These are phyloP conservation scores for Ophonus ardosiacus DNA, from an alignment of 2,888 invertebrate genomes.

Conservation along the genomic window DNA sequence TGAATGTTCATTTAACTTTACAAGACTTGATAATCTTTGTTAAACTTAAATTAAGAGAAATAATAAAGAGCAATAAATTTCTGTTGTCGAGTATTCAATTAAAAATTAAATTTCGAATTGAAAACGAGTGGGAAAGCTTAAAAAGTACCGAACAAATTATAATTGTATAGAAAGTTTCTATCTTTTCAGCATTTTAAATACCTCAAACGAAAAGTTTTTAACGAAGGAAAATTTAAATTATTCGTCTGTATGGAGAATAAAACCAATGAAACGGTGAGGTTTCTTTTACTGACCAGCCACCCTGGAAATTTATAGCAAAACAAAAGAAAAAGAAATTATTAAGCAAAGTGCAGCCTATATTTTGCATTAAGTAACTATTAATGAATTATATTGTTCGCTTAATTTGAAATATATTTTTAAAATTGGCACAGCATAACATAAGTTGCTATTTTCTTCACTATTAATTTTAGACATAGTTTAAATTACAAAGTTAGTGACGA, in stretches of 20 bases:
- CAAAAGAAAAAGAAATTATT: neutral
- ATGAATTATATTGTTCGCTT: neutral
- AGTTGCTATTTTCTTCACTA: too few species aligned
- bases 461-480: too few species aligned
- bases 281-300: slow-evolving; percentile 21
- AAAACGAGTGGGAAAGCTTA: slow-evolving; percentile 46
- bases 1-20: neutral
- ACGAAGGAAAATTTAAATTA: slow-evolving; percentile 50
- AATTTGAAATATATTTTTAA: neutral
- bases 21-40: neutral
- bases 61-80: slow-evolving; percentile 20
- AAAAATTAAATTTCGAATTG: slow-evolving; percentile 55
- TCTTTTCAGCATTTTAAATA: slow-evolving; percentile 50
- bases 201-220: slow-evolving; percentile 52
- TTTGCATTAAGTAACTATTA: neutral
- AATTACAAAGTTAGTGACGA: too few species aligned
- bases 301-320: neutral
- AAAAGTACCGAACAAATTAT: slow-evolving; percentile 50
- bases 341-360: neutral
- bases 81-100: slow-evolving; percentile 54
- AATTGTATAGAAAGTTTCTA: slow-evolving; percentile 54
- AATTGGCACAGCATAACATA: too few species aligned
- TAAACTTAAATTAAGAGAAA: slow-evolving; percentile 21
- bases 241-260: slow-evolving; percentile 7
- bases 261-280: neutral